Evolutionary conservation across 2,113 vertebrate species (phyloP), one percentile per base, ranked within the genome.

Genomic region (Melospiza melodia): DNA sequence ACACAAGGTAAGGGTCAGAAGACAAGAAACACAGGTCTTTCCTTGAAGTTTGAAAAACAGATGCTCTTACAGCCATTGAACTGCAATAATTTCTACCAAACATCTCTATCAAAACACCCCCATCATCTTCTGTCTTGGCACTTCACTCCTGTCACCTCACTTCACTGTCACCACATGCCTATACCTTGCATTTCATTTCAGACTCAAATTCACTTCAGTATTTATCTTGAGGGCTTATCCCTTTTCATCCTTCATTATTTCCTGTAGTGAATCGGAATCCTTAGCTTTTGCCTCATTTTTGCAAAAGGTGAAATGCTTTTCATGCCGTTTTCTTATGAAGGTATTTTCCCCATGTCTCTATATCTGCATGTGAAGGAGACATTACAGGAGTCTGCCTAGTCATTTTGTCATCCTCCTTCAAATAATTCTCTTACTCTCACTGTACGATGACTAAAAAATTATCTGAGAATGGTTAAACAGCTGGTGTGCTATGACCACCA

Each of bases 401-500:
- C 55, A 80, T 78, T 83, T 63, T 79, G 52, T 83, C 72, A 80
- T 76, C 25, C 27, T 93, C 59, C 39, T 91, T 88, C 67, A 93
- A 79, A 69, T 76, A 35, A 58, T 75, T 82, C 44, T 54, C 35
- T 61, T 87, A 31, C 21, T 77, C 39, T 92, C 21, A 48, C 57
- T 84, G n/a, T 92, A 39, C 4, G 27, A 86, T 84, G 88, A 74
- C 76, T 86, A 58, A 91, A 95, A 90, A 65, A 84, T 76, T 67
- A 59, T 59, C 84, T 89, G 49, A 86, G 65, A 93, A 90, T 49
- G 73, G 61, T 75, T 95, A 90, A 95, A 93, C 72, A 94, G 90
- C 57, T 95, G 93, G 65, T 84, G 48, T 87, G 57, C 88, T 81
- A 57, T 92, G 92, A 78, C 88, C 92, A 87, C 67, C 51, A 77